These are phyloP conservation scores for Pomatostomus ruficeps DNA, from an alignment of 2,113 vertebrate species.

Conservation along the genomic window DNA sequence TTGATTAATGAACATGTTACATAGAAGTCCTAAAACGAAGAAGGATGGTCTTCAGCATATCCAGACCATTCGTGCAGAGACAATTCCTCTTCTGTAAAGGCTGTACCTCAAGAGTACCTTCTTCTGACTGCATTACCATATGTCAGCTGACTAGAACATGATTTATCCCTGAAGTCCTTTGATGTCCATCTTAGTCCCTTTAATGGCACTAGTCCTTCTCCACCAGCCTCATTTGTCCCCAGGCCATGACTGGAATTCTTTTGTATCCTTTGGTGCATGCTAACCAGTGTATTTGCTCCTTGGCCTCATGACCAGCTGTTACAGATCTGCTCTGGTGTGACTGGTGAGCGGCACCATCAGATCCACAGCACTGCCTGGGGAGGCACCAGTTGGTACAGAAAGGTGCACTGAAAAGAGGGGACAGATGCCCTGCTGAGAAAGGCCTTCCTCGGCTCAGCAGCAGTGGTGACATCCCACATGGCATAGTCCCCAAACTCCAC, in stretches of 20 bases:
- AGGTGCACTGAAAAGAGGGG: background rate
- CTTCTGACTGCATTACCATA: background rate
- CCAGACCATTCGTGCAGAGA: background rate
- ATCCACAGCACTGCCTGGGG: background rate
- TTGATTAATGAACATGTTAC: background rate
- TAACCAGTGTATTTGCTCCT: background rate
- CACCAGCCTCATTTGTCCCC: background rate
- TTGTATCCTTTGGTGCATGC: background rate
- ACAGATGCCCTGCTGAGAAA: background rate
- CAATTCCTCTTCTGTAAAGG: background rate
- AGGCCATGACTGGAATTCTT: background rate
- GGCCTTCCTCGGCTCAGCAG: background rate
- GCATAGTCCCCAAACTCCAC: background rate
- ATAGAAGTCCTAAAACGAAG: background rate
- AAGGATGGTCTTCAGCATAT: background rate
- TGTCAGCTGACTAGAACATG: background rate
- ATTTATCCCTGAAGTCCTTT: background rate
- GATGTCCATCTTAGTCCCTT: background rate
- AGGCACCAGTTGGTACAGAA: background rate
- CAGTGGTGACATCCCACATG: background rate
- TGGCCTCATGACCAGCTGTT: background rate
- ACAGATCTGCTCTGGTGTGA: background rate
- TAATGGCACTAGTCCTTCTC: background rate
- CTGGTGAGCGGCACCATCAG: background rate
- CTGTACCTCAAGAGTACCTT: background rate